Evolutionary conservation across 1,140 invertebrate species (phyloP).

Genomic region (Parapsyche elsis): DNA sequence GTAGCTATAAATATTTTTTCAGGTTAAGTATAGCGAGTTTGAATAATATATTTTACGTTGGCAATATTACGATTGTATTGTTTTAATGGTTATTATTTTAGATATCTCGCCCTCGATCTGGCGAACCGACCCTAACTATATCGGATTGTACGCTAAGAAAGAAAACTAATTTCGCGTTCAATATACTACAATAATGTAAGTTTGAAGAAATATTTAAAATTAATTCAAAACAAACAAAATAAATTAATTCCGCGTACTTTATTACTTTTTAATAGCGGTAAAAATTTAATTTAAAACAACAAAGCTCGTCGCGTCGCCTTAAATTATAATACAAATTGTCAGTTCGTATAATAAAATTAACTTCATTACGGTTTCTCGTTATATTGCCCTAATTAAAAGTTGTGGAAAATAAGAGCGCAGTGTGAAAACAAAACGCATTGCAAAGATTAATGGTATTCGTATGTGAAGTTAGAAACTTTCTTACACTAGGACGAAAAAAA

Average conservation of each 20-base stretch:
- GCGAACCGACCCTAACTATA: not conserved
- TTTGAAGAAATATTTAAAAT: too few species aligned
- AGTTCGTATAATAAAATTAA: slow-evolving; percentile 1
- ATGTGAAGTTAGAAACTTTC: too few species aligned
- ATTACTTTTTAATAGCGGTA: too few species aligned
- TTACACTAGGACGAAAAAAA: too few species aligned
- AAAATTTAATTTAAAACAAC: too few species aligned
- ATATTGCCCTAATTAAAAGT: not conserved
- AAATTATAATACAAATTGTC: slow-evolving; percentile 18
- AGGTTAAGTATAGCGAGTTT: not conserved
- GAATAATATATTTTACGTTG: not conserved
- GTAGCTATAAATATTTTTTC: too few species aligned
- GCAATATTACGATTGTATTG: slow-evolving; percentile 5
- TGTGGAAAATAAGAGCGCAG: not conserved
- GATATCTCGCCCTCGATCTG: slow-evolving; percentile 6
- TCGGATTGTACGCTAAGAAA: too few species aligned
- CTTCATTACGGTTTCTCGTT: not conserved
- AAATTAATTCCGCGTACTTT: too few species aligned
- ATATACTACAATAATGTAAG: too few species aligned
- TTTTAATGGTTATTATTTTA: slow-evolving; percentile 13
- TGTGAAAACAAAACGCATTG: not conserved
- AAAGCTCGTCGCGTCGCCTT: too few species aligned
- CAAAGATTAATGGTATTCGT: not conserved
- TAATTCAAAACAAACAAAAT: too few species aligned
- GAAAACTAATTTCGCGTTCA: too few species aligned